Conservation (phyloP, 2,888 invertebrate genomes). For the Spialia ferax region DNA sequence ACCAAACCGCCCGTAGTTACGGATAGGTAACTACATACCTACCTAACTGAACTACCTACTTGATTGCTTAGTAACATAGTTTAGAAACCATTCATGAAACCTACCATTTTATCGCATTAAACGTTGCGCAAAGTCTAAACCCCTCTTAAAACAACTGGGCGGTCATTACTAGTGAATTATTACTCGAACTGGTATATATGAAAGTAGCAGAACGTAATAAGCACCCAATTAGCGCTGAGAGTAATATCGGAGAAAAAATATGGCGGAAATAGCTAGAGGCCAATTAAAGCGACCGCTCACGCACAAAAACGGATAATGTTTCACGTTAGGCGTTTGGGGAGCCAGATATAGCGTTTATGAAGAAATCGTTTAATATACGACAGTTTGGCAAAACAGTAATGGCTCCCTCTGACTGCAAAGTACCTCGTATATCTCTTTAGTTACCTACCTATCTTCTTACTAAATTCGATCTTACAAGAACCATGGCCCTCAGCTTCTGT, state of each 20-base stretch:
- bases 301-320: slow-evolving; percentile 53
- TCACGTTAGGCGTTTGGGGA: slow-evolving; percentile 44
- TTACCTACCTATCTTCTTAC: too few species aligned
- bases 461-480: too few species aligned
- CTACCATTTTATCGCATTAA: neutral
- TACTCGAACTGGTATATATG: slow-evolving; percentile 50
- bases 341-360: slow-evolving; percentile 43
- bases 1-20: too few species aligned
- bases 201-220: slow-evolving; percentile 52
- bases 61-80: too few species aligned
- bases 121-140: slow-evolving; percentile 6
- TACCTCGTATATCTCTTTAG: neutral
- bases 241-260: slow-evolving; percentile 56
- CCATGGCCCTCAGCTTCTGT: too few species aligned
- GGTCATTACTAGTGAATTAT: slow-evolving; percentile 34
- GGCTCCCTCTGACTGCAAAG: neutral
- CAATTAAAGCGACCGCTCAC: slow-evolving; percentile 60
- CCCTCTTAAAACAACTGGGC: slow-evolving; percentile 6
- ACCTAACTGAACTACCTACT: too few species aligned
- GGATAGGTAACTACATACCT: too few species aligned
- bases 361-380: slow-evolving; percentile 36
- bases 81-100: neutral
- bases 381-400: slow-evolving; percentile 13
- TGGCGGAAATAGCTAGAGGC: slow-evolving; percentile 62
- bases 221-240: slow-evolving; percentile 62